A percentile compares a stretch with the other conserved stretches of the same genome.
These are phyloP conservation scores for Cydia splendana DNA, from an alignment of 1,140 invertebrate genomes.

Conservation along the genomic window DNA sequence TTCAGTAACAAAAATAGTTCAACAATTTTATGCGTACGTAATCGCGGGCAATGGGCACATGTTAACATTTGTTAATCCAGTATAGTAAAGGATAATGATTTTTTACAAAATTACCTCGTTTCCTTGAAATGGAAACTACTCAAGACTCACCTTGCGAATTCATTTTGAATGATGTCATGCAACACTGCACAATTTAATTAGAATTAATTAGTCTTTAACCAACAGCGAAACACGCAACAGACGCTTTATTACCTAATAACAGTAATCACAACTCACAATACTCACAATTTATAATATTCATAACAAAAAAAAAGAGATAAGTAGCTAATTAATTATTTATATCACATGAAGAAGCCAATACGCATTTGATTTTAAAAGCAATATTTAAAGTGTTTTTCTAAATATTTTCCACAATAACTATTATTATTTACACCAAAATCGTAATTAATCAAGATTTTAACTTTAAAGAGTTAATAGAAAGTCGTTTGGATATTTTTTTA, in stretches of 20 bases:
- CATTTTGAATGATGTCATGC: constrained; percentile 31
- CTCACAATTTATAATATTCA: background rate
- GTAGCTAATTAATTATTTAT: background rate
- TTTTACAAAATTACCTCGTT: background rate
- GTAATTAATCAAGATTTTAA: background rate
- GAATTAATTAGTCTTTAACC: background rate
- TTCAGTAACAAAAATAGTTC: too few species aligned
- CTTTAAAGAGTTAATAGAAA: too few species aligned
- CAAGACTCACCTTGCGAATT: constrained; percentile 8
- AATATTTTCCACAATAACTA: background rate
- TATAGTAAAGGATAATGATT: background rate
- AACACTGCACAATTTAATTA: constrained; percentile 31
- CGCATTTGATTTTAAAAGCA: background rate
- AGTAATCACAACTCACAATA: background rate
- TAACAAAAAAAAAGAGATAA: background rate
- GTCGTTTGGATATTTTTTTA: background rate
- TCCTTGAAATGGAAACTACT: background rate
- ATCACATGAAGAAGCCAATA: background rate
- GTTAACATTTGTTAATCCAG: too few species aligned
- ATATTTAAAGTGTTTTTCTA: background rate
- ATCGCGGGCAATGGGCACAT: too few species aligned
- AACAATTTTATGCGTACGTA: too few species aligned
- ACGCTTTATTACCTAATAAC: background rate
- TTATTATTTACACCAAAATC: background rate
- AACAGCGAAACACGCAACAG: background rate